Conservation (phyloP, 2,113 vertebrate genomes). For the Thamnaconus septentrionalis region DNA sequence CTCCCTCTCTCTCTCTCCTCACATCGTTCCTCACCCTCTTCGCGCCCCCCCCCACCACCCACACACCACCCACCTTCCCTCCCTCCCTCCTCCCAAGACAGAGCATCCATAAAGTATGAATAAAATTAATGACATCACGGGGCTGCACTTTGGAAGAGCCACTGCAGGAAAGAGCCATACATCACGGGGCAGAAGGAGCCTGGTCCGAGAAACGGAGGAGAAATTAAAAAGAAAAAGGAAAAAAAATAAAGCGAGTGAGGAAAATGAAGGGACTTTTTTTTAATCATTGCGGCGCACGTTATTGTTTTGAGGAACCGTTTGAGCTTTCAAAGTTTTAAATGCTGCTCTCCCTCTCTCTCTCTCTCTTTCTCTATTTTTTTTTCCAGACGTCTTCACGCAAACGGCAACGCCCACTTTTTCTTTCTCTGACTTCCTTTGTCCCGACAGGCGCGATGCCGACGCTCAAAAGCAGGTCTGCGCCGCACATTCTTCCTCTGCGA, state of each 20-base stretch:
- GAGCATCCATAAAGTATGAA: conserved; percentile 80
- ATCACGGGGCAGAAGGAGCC: conserved; percentile 68
- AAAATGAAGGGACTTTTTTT: not conserved
- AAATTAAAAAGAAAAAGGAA: conserved; percentile 20
- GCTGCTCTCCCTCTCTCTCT: conserved; percentile 9
- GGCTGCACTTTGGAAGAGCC: conserved; percentile 78
- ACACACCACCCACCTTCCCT: conserved; percentile 34
- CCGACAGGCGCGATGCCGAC: not conserved
- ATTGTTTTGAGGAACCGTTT: no score
- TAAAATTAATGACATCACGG: conserved; percentile 84
- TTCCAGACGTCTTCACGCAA: no score
- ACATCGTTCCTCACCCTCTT: conserved; percentile 16
- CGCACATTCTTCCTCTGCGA: conserved; percentile 83
- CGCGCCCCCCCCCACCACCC: conserved; percentile 38
- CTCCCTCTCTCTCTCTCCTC: conserved; percentile 19
- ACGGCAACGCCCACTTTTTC: not conserved
- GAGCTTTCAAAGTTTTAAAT: conserved; percentile 3
- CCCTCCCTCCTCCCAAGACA: conserved; percentile 67
- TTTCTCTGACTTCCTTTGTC: conserved; percentile 20
- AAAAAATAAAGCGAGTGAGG: conserved; percentile 10
- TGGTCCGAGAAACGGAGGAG: not conserved
- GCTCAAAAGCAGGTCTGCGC: conserved; percentile 64
- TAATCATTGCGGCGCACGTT: no score
- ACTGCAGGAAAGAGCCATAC: conserved; percentile 78
- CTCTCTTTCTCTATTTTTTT: not conserved